Base-by-base conservation (phyloP, 2,888 invertebrate species). In the Nudaria mundana region DNA sequence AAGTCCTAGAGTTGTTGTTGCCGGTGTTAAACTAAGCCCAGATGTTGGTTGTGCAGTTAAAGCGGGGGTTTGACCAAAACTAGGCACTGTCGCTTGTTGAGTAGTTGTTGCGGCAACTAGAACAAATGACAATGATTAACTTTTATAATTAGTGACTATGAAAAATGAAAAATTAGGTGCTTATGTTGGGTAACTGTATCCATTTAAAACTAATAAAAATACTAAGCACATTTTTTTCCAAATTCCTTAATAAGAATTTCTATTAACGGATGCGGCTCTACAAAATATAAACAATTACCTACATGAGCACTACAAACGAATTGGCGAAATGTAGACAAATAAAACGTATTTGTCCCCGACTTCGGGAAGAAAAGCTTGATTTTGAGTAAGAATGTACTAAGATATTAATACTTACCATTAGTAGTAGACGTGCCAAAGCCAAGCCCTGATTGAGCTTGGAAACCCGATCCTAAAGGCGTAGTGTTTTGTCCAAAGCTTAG, bases 1-100 rank as follows among this genome's bases (percentile, higher is more conserved):
- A n/a, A n/a, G n/a, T n/a, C n/a, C n/a, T n/a, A n/a, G n/a, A n/a
- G n/a, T n/a, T n/a, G n/a, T n/a, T n/a, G n/a, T n/a, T n/a, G n/a
- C n/a, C n/a, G n/a, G n/a, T n/a, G n/a, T n/a, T n/a, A n/a, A n/a
- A 36, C 37, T 29, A 37, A 48, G 47, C 2, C 45, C 48, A 13
- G 48, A 11, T 13, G 38, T 30, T 0, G 48, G 35, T 25, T 49
- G 41, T 5, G 60, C 39, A 0, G 57, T 26, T 20, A 46, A 35
- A 5, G 52, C 15, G 5, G 62, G 30, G 1, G 51, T 41, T 1
- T 45, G 35, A 0, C 60, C 59, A 31, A 71, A 61, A 24, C 45
- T 52, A 5, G 37, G 30, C 12, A 66, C 52, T 1, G 48, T 47
- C 0, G 59, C 3, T 5, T 13, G 13, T 28, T 28, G 10, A n/a